phyloP scores from a whole-genome alignment of 2,113 vertebrate genomes.

The Tupaia chinensis region DNA sequence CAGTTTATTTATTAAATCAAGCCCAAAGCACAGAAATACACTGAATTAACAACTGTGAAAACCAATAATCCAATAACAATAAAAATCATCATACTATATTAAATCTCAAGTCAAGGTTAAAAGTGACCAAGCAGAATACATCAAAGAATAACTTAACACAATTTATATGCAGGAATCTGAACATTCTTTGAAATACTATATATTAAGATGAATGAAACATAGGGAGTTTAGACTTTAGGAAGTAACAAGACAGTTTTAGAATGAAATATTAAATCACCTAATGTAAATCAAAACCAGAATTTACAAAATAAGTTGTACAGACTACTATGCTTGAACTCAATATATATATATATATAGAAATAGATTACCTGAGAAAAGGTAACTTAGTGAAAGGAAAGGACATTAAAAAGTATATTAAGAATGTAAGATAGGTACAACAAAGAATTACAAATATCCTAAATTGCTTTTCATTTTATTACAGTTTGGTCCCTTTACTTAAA shows the following conservation, averaged over 20 bases:
- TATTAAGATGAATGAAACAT: background rate
- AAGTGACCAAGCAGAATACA: background rate
- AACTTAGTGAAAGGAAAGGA: background rate
- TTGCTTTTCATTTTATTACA: background rate
- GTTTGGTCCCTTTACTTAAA: background rate
- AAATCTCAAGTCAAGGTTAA: conserved; percentile 18
- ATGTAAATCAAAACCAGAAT: background rate
- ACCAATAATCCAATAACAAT: conserved; percentile 36
- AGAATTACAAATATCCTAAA: background rate
- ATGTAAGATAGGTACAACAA: background rate
- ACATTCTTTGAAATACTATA: conserved; percentile 6
- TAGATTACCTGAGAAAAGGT: background rate
- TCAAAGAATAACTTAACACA: background rate
- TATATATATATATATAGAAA: background rate
- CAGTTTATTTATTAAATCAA: conserved; percentile 41
- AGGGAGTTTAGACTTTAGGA: background rate
- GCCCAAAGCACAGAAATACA: background rate
- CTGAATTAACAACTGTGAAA: conserved; percentile 30
- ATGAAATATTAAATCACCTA: background rate
- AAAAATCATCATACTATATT: background rate
- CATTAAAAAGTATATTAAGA: background rate
- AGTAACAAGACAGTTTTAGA: background rate
- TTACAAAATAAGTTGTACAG: background rate
- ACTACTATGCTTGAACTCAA: background rate
- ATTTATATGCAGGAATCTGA: background rate